These are phyloP conservation scores for Bellardia pandia DNA, from an alignment of 2,888 invertebrate genomes.

Conservation along the genomic window DNA sequence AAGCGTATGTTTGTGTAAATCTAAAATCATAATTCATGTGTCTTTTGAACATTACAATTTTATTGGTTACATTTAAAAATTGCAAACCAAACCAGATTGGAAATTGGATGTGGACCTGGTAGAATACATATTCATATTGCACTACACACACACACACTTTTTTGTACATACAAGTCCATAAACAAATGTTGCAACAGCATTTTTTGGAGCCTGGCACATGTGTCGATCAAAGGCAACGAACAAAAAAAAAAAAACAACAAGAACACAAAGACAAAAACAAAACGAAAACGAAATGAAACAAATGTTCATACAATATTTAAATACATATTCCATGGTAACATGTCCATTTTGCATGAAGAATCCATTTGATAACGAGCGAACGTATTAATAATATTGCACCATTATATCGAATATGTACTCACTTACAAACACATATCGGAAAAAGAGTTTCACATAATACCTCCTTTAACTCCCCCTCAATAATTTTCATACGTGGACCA, in stretches of 20 bases:
- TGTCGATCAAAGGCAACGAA: slow-evolving; percentile 67
- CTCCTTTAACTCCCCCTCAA: slow-evolving; percentile 36
- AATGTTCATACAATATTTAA: slow-evolving; percentile 62
- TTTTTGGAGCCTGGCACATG: slow-evolving; percentile 64
- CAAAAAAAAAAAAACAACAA: slow-evolving; percentile 39
- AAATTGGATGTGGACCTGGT: slow-evolving; percentile 65
- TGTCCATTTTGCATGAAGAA: slow-evolving; percentile 80
- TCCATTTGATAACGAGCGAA: slow-evolving; percentile 83
- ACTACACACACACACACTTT: background rate
- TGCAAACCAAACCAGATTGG: slow-evolving; percentile 71
- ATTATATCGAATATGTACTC: slow-evolving; percentile 57
- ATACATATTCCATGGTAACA: slow-evolving; percentile 72
- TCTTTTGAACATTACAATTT: slow-evolving; percentile 70
- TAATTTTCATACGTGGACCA: slow-evolving; percentile 14
- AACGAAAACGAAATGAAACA: slow-evolving; percentile 53
- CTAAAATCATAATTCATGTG: slow-evolving; percentile 73
- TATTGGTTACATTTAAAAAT: slow-evolving; percentile 72
- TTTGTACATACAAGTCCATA: background rate
- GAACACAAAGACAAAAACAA: slow-evolving; percentile 35
- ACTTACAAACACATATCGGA: background rate
- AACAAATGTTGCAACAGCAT: slow-evolving; percentile 32
- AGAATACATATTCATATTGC: slow-evolving; percentile 21
- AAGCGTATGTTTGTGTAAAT: slow-evolving; percentile 52
- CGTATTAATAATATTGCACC: slow-evolving; percentile 81
- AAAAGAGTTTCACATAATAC: slow-evolving; percentile 28